Percentiles rank a stretch among this genome's conserved stretches.
phyloP scores from a whole-genome alignment of 2,888 invertebrate genomes.

The Mongoloraphidia duomilia region DNA sequence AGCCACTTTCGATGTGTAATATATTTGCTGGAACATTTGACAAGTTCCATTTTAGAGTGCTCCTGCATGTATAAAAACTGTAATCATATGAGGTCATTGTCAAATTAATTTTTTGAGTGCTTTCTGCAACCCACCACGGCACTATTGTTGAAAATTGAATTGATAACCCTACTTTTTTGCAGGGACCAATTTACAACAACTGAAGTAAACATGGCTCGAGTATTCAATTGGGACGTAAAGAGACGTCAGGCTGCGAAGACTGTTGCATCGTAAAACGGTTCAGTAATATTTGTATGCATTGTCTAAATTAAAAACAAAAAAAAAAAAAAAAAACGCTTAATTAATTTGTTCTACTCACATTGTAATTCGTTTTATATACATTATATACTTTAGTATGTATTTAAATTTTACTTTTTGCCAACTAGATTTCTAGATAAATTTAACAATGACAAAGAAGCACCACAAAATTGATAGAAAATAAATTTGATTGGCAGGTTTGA shows the following conservation, averaged over 20 bases:
- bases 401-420: background rate
- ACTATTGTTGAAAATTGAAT: too few species aligned
- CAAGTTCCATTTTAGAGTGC: too few species aligned
- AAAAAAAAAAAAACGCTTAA: background rate
- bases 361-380: background rate
- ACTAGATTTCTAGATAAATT: background rate
- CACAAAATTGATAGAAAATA: too few species aligned
- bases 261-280: constrained; percentile 7
- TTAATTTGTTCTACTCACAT: background rate
- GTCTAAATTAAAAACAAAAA: background rate
- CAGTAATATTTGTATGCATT: background rate
- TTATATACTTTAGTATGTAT: background rate
- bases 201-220: constrained; percentile 97
- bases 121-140: too few species aligned
- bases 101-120: too few species aligned
- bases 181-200: constrained; percentile 96
- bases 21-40: too few species aligned
- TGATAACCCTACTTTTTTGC: constrained; percentile 20
- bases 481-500: too few species aligned
- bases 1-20: too few species aligned
- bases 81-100: too few species aligned
- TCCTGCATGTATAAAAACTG: too few species aligned
- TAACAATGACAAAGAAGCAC: too few species aligned
- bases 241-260: constrained; percentile 62
- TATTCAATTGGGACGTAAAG: constrained; percentile 97